These are phyloP conservation scores for Xiphorhynchus erythropygius DNA, from an alignment of 2,797 vertebrate species.

Conservation along the genomic window DNA sequence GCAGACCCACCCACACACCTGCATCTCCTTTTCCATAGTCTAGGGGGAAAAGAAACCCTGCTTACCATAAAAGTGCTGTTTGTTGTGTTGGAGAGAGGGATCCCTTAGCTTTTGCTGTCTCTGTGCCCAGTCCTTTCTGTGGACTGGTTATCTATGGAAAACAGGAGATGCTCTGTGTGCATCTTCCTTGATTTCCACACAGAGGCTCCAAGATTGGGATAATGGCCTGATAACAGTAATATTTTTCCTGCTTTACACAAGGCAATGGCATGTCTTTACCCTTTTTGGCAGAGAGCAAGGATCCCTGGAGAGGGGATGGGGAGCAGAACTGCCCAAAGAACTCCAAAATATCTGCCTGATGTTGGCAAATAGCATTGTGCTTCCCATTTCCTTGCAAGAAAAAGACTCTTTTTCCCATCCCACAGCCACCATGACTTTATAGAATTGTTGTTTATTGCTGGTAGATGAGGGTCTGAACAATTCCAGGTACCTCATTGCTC, in stretches of 20 bases:
- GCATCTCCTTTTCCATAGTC: not conserved
- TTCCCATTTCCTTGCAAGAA: slow-evolving; percentile 3
- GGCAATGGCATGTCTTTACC: not conserved
- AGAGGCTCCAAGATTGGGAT: slow-evolving; percentile 14
- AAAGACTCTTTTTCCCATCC: not conserved
- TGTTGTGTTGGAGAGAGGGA: not conserved
- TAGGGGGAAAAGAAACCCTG: not conserved
- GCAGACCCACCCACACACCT: not conserved
- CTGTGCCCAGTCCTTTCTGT: not conserved
- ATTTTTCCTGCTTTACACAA: not conserved
- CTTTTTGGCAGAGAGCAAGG: not conserved
- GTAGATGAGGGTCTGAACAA: not conserved
- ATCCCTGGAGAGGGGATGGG: not conserved
- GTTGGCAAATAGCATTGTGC: not conserved
- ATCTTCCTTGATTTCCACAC: not conserved
- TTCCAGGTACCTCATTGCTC: not conserved
- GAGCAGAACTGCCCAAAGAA: not conserved
- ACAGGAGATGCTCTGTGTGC: not conserved
- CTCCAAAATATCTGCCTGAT: not conserved
- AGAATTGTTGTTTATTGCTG: not conserved
- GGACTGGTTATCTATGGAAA: not conserved
- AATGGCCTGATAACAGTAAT: not conserved
- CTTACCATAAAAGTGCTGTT: not conserved
- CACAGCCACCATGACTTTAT: not conserved
- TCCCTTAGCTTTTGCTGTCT: slow-evolving; percentile 1